Conservation (phyloP, 2,888 invertebrate genomes). For the Hylaea fasciaria region DNA sequence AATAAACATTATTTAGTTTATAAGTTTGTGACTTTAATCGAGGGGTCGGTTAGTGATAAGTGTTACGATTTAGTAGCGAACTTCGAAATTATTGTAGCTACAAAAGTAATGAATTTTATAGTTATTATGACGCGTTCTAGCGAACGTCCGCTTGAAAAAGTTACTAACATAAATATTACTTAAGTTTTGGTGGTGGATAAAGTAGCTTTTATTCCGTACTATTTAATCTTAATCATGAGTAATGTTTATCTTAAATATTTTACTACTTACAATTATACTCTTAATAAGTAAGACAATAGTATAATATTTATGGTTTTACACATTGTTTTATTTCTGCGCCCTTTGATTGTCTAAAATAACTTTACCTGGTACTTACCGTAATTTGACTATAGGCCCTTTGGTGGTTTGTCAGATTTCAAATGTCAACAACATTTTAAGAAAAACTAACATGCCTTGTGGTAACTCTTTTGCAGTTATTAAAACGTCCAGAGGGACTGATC, state of each 20-base stretch:
- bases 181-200: conserved; percentile 76
- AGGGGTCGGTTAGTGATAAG: conserved; percentile 64
- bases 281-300: no score
- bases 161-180: conserved; percentile 62
- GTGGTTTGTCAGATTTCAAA: no score
- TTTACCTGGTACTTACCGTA: no score
- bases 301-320: no score
- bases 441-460: no score
- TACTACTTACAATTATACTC: conserved; percentile 52
- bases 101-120: conserved; percentile 42
- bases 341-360: no score
- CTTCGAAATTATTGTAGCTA: conserved; percentile 44
- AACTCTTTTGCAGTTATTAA: no score
- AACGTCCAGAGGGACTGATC: no score
- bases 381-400: no score
- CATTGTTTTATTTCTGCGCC: no score
- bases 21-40: conserved; percentile 56
- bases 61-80: conserved; percentile 65
- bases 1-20: conserved; percentile 46
- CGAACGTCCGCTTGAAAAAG: conserved; percentile 50
- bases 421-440: no score
- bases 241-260: conserved; percentile 72
- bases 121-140: conserved; percentile 43
- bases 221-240: conserved; percentile 71
- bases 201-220: conserved; percentile 73